Conservation (phyloP, 2,888 invertebrate species). For the Nymphalis urticae region DNA sequence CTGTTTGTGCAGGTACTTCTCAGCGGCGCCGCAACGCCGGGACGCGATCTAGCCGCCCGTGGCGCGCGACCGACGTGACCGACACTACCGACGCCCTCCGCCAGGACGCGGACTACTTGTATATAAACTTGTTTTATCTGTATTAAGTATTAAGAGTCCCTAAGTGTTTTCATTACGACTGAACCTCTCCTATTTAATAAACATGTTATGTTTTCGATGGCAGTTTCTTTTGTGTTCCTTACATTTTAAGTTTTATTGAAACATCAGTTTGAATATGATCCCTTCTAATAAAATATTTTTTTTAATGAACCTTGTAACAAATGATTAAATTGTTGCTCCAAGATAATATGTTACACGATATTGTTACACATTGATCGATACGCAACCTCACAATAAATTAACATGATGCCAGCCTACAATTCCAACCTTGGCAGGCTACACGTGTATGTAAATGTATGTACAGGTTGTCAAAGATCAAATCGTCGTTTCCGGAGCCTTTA, state of each 20-base stretch:
- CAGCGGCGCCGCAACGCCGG: constrained; percentile 40
- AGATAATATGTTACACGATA: too few relatives aligned
- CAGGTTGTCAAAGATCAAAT: too few relatives aligned
- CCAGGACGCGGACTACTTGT: constrained; percentile 39
- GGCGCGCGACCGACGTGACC: not conserved
- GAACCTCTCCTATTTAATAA: constrained; percentile 59
- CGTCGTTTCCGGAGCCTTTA: too few relatives aligned
- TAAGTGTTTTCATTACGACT: constrained; percentile 52
- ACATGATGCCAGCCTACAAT: too few relatives aligned
- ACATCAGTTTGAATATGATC: not conserved
- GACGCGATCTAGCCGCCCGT: constrained; percentile 37
- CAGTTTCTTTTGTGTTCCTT: constrained; percentile 40
- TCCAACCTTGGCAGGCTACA: too few relatives aligned
- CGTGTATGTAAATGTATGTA: too few relatives aligned
- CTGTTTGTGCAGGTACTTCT: constrained; percentile 42
- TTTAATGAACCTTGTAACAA: too few relatives aligned
- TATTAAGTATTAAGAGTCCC: constrained; percentile 48
- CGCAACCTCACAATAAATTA: too few relatives aligned
- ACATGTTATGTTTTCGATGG: constrained; percentile 51
- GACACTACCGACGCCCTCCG: too few relatives aligned
- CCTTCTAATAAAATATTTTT: too few relatives aligned
- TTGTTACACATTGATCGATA: too few relatives aligned
- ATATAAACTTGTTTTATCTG: constrained; percentile 52
- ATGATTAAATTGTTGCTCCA: too few relatives aligned
- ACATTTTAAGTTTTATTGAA: not conserved